These are phyloP conservation scores for Phataginus tricuspis DNA, from an alignment of 2,797 vertebrate species.

Conservation along the genomic window DNA sequence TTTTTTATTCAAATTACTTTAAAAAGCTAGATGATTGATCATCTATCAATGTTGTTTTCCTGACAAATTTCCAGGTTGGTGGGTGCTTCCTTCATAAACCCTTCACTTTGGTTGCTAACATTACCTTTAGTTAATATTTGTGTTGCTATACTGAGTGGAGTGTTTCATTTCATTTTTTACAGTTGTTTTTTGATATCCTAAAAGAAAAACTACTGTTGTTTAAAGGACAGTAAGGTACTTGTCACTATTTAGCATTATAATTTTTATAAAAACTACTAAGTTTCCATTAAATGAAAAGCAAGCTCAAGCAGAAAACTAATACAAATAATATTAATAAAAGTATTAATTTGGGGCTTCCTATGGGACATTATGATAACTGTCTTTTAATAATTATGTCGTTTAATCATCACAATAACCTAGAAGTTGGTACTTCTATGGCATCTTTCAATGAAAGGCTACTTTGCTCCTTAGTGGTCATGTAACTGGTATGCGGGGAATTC, in stretches of 20 bases:
- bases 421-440: not conserved
- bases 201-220: not conserved
- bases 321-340: not conserved
- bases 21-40: not conserved
- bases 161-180: not conserved
- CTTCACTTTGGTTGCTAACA: not conserved
- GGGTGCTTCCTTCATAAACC: not conserved
- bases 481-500: not conserved
- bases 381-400: not conserved
- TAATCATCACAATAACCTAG: not conserved
- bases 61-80: not conserved
- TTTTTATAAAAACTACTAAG: not conserved
- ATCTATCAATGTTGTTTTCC: not conserved
- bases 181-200: not conserved
- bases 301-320: not conserved
- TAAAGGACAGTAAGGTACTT: not conserved
- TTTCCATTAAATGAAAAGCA: constrained; percentile 32
- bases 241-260: not conserved
- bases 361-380: not conserved
- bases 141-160: not conserved
- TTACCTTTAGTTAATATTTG: not conserved
- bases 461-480: not conserved
- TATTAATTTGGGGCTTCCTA: not conserved
- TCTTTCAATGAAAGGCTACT: not conserved
- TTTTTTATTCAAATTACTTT: constrained; percentile 19